A percentile compares a stretch with the other conserved stretches of the same genome.
phyloP scores from a whole-genome alignment of 2,888 invertebrate genomes.

The Acrobasis suavella region DNA sequence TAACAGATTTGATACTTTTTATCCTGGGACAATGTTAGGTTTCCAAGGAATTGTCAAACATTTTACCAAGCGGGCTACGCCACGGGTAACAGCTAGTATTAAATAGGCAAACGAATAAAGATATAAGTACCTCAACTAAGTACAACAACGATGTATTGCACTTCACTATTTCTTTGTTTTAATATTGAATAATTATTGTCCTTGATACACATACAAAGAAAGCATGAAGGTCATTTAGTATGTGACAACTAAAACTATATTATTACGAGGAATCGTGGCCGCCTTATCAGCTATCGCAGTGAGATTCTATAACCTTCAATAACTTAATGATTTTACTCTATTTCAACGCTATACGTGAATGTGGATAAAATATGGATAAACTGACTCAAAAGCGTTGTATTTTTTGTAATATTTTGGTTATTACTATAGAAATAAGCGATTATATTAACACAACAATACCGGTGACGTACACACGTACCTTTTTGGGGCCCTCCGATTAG shows the following conservation, averaged over 20 bases:
- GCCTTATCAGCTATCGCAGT: neutral
- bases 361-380: neutral
- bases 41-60: too few species aligned
- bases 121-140: too few species aligned
- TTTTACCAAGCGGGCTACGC: too few species aligned
- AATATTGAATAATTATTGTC: too few species aligned
- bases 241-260: neutral
- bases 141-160: too few species aligned
- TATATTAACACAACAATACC: constrained; percentile 38
- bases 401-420: neutral
- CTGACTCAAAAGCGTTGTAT: neutral
- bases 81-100: too few species aligned
- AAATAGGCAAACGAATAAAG: too few species aligned
- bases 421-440: neutral
- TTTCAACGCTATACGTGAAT: neutral
- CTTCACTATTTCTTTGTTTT: too few species aligned
- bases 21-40: too few species aligned
- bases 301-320: neutral
- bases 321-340: neutral
- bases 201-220: neutral
- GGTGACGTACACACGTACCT: constrained; percentile 83
- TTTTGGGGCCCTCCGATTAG: constrained; percentile 97
- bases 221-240: neutral
- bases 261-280: neutral
- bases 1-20: too few species aligned